These are phyloP conservation scores for Cyrtonyx montezumae DNA, from an alignment of 2,113 vertebrate genomes.

Conservation along the genomic window DNA sequence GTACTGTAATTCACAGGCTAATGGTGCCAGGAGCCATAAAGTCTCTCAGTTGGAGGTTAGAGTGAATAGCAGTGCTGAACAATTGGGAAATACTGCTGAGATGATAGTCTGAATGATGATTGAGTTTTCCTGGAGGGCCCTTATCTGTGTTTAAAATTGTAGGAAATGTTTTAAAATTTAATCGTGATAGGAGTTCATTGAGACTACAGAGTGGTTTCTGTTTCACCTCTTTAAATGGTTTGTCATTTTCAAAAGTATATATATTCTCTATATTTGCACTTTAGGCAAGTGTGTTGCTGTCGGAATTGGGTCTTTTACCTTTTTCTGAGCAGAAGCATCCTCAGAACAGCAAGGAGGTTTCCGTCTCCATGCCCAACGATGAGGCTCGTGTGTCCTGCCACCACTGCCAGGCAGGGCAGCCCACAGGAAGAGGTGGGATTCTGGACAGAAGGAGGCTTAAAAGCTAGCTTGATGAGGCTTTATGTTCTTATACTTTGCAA, in stretches of 20 bases:
- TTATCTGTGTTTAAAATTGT: constrained; percentile 57
- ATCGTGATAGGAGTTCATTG: constrained; percentile 1
- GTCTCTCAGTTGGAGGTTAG: constrained; percentile 38
- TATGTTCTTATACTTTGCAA: neutral
- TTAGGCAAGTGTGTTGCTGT: neutral
- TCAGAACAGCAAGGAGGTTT: neutral
- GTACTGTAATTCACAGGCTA: constrained; percentile 34
- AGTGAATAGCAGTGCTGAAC: constrained; percentile 21
- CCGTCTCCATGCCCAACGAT: neutral
- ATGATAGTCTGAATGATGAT: constrained; percentile 62
- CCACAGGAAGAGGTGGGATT: neutral
- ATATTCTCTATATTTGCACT: neutral
- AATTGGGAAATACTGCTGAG: constrained; percentile 27
- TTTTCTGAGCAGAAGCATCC: neutral
- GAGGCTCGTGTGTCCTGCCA: neutral
- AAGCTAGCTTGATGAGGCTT: neutral
- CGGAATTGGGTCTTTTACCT: neutral
- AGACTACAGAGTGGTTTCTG: neutral
- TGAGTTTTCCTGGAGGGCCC: constrained; percentile 65
- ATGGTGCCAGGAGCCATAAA: constrained; percentile 60
- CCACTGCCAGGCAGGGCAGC: neutral
- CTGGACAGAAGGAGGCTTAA: neutral
- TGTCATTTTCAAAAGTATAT: neutral
- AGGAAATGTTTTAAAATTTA: constrained; percentile 48
- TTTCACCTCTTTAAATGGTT: neutral